Evolutionary conservation across 2,888 invertebrate genomes (phyloP).

Genomic region (Troilus luridus): DNA sequence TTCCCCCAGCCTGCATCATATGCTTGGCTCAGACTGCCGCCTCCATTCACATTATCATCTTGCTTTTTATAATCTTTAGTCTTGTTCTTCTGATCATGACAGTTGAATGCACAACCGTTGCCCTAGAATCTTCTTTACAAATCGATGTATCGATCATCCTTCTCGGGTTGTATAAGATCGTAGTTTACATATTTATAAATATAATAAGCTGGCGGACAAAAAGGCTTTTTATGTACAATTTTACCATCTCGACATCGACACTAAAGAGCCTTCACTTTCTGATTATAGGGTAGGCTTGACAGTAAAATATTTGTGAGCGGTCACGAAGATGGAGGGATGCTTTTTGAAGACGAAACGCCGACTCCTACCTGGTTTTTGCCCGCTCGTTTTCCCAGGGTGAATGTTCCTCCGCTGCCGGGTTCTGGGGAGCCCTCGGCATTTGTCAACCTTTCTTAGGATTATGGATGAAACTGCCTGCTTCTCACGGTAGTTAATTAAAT

Average conservation of each 20-base stretch:
- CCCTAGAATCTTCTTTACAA: too few relatives aligned
- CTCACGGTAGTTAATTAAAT: neutral
- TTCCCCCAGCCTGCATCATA: too few relatives aligned
- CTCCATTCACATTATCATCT: too few relatives aligned
- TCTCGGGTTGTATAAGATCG: too few relatives aligned
- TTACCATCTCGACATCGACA: neutral
- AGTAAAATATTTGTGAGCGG: slow-evolving; percentile 39
- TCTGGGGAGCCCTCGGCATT: neutral
- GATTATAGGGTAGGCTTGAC: slow-evolving; percentile 18
- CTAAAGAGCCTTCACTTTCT: neutral
- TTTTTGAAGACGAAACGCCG: slow-evolving; percentile 14
- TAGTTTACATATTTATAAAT: neutral
- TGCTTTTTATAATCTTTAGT: neutral
- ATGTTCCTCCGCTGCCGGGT: neutral
- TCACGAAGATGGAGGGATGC: neutral
- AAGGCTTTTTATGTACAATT: neutral
- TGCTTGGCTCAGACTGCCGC: too few relatives aligned
- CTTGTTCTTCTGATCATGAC: neutral
- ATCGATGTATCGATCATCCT: too few relatives aligned
- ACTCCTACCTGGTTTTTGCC: slow-evolving; percentile 21
- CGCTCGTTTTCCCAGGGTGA: neutral
- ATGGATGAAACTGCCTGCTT: neutral
- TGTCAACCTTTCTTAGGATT: slow-evolving; percentile 37
- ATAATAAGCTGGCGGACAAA: neutral
- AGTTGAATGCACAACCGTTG: too few relatives aligned